Conservation (phyloP, 2,797 vertebrate genomes). For the Danionella dracula region DNA sequence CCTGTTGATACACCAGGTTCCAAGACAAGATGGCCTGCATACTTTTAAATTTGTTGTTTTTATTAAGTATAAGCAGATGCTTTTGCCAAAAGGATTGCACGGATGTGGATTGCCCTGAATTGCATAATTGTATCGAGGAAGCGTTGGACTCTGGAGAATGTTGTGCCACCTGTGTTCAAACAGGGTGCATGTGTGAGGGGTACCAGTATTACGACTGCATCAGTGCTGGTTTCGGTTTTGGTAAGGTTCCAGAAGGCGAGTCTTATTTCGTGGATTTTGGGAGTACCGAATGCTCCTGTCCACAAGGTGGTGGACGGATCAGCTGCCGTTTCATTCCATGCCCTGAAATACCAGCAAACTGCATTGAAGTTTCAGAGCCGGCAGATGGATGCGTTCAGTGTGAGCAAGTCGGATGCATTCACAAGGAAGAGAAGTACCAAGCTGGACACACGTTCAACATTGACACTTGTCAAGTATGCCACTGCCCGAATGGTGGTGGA, state of each 20-base stretch:
- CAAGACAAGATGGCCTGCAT: constrained; percentile 25
- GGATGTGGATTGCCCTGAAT: constrained; percentile 68
- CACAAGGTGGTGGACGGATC: constrained; percentile 83
- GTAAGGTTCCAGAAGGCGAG: constrained; percentile 85
- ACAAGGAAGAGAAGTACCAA: constrained; percentile 74
- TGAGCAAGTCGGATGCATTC: constrained; percentile 79
- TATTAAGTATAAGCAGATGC: constrained; percentile 44
- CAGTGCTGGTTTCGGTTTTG: constrained; percentile 82
- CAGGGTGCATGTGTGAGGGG: constrained; percentile 85
- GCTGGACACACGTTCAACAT: constrained; percentile 86
- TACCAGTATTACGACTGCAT: constrained; percentile 95
- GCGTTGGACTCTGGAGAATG: constrained; percentile 75
- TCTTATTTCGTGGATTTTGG: constrained; percentile 96
- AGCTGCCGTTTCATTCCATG: constrained; percentile 92
- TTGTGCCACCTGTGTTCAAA: constrained; percentile 79
- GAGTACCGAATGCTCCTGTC: constrained; percentile 92
- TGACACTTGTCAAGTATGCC: constrained; percentile 82
- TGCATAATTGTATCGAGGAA: constrained; percentile 85
- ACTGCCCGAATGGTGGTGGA: constrained; percentile 83
- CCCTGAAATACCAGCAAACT: constrained; percentile 84
- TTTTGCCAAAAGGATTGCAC: constrained; percentile 78
- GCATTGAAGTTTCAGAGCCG: constrained; percentile 78
- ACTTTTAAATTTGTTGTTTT: constrained; percentile 47
- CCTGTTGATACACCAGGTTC: constrained; percentile 15
- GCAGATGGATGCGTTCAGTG: constrained; percentile 83